Evolutionary conservation across 2,888 invertebrate species (phyloP).

Genomic region (Drosophila mulleri): DNA sequence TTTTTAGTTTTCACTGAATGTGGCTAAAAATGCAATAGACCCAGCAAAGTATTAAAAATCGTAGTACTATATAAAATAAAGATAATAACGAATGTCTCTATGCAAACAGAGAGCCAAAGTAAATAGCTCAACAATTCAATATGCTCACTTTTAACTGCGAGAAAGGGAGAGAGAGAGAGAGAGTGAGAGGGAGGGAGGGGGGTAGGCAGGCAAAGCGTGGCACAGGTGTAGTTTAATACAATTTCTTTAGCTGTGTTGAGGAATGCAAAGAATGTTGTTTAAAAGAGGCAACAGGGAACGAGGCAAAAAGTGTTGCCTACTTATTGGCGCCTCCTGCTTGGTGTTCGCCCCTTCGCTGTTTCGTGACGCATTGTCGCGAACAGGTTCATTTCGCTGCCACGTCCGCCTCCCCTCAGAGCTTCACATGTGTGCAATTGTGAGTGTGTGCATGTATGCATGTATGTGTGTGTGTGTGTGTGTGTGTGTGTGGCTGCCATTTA

Average conservation of each 20-base stretch:
- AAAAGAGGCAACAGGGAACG: neutral
- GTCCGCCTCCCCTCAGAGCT: constrained; percentile 31
- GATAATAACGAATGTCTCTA: neutral
- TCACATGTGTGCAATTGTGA: constrained; percentile 29
- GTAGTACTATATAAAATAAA: neutral
- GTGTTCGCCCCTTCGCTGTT: constrained; percentile 4
- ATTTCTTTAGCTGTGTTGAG: neutral
- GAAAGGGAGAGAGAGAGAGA: neutral
- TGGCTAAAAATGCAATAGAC: no score
- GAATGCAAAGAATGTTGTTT: constrained; percentile 37
- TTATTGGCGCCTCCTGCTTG: constrained; percentile 48
- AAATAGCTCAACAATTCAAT: neutral
- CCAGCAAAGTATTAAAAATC: neutral
- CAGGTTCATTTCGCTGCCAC: constrained; percentile 73
- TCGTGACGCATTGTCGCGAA: constrained; percentile 59
- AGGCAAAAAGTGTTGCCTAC: constrained; percentile 57
- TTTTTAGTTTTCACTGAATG: neutral
- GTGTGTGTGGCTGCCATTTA: constrained; percentile 33
- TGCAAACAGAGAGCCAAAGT: neutral
- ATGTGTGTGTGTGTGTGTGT: neutral
- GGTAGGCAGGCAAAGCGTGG: neutral
- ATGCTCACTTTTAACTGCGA: neutral
- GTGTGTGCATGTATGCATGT: no score
- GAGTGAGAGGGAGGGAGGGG: neutral
- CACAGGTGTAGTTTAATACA: constrained; percentile 5